phyloP scores from a whole-genome alignment of 2,797 vertebrate species.

The Hylomyscus alleni region DNA sequence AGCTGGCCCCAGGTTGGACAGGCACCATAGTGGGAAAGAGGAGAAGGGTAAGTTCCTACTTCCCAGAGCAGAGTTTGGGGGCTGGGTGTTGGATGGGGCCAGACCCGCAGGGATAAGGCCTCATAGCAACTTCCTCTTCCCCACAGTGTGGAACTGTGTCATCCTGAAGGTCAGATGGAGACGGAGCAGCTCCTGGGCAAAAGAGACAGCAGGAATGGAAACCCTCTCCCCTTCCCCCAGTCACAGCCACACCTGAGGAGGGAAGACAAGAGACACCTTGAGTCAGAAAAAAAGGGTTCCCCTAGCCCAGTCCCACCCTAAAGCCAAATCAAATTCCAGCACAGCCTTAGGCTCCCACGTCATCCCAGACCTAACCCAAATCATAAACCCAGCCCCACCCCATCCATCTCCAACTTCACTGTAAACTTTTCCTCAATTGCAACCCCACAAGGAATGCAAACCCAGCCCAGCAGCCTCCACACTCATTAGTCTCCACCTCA shows the following conservation, averaged over 20 bases:
- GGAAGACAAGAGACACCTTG: not conserved
- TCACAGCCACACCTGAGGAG: not conserved
- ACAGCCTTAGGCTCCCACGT: not conserved
- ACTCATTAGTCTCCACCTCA: not conserved
- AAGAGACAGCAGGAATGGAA: not conserved
- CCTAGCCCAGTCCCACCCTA: not conserved
- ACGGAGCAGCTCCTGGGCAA: not conserved
- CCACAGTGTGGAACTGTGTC: not conserved
- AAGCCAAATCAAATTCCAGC: not conserved
- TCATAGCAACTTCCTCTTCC: slow-evolving; percentile 72
- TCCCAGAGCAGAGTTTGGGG: slow-evolving; percentile 50
- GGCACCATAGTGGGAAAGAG: not conserved
- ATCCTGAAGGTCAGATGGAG: not conserved
- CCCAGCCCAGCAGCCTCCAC: not conserved
- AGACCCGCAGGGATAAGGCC: slow-evolving; percentile 12
- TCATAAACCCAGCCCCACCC: not conserved
- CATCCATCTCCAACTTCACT: not conserved
- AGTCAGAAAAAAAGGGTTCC: not conserved
- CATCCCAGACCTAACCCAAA: not conserved
- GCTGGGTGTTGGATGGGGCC: not conserved
- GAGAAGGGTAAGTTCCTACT: slow-evolving; percentile 45
- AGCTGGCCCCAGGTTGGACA: not conserved
- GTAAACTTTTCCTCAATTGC: not conserved
- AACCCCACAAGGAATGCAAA: not conserved
- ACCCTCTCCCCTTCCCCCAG: too few relatives aligned